A percentile compares a stretch with the other conserved stretches of the same genome.
Evolutionary conservation across 2,113 vertebrate genomes (phyloP).

Genomic region (Oreochromis niloticus): DNA sequence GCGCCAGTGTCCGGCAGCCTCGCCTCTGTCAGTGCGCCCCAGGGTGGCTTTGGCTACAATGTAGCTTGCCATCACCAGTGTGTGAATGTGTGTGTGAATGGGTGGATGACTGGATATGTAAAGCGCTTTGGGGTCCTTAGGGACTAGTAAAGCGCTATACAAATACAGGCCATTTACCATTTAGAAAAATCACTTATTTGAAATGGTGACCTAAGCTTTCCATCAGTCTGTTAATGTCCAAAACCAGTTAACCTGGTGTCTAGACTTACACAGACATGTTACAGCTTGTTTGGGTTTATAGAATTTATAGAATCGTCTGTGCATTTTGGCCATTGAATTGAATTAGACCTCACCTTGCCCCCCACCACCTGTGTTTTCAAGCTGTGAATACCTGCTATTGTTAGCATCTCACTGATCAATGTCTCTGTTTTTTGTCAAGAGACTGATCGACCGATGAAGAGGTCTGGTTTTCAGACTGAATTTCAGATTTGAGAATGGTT

Average conservation of each 20-base stretch:
- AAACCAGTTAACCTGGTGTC: background rate
- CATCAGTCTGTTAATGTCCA: background rate
- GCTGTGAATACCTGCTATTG: background rate
- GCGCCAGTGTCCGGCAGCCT: no score
- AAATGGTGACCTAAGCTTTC: background rate
- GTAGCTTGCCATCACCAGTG: no score
- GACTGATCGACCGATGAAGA: background rate
- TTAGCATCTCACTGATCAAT: background rate
- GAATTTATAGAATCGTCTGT: background rate
- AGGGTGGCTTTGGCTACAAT: no score
- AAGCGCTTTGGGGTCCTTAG: no score
- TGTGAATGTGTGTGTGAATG: no score
- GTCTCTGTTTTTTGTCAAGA: background rate
- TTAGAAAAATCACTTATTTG: background rate
- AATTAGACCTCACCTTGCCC: background rate
- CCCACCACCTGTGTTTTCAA: background rate
- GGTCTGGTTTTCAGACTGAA: background rate
- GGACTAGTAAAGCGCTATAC: no score
- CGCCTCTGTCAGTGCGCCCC: no score
- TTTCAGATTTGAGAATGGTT: background rate
- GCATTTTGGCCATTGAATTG: background rate
- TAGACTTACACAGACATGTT: background rate
- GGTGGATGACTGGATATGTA: no score
- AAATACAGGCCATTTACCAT: no score
- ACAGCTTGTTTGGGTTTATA: background rate